Evolutionary conservation across 2,113 vertebrate species (phyloP), one percentile per base, ranked within the genome.

Genomic region (Burhinus oedicnemus): DNA sequence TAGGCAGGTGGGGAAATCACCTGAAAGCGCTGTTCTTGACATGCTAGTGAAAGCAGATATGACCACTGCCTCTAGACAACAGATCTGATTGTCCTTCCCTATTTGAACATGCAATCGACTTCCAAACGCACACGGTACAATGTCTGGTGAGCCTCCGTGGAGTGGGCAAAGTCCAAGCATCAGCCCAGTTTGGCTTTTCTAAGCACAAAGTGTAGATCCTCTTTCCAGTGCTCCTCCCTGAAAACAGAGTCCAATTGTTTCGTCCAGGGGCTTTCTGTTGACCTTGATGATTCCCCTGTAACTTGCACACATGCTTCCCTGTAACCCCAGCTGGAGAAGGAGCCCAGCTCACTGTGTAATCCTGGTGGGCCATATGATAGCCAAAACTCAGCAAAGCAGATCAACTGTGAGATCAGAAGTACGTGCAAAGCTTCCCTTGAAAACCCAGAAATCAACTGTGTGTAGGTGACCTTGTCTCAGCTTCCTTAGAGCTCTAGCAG

Each of bases 31-130:
- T 58, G n/a, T 44, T 57, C 54, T 49, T 34, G 51, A 86, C 60
- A 61, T 70, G 45, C 32, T 52, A 79, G 30, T 54, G 45, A 70
- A 74, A 74, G 42, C 29, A 71, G 81, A 58, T 69, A 42, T 47
- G 47, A 64, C 26, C 58, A 47, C 54, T 49, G 54, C 29, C 66
- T 90, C 66, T 27, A 47, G 54, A 83, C 40, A 83, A 71, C 54
- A 75, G 55, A 89, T 30, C 72, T 71, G 83, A 23, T 13, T 4
- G 1, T 51, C 40, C 61, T 87, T 78, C 61, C 34, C 84, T 58
- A 16, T 12, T 15, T 49, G 66, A 84, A 66, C 27, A 18, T 6
- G 15, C n/a, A 34, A 76, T 21, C 0, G 0, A 4, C 32, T 83
- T 52, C 76, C 5, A 5, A 87, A 68, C 75, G 42, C 55, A 54